A percentile compares a stretch with the other conserved stretches of the same genome.
Evolutionary conservation across 2,113 vertebrate genomes (phyloP).

Genomic region (Carlito syrichta): DNA sequence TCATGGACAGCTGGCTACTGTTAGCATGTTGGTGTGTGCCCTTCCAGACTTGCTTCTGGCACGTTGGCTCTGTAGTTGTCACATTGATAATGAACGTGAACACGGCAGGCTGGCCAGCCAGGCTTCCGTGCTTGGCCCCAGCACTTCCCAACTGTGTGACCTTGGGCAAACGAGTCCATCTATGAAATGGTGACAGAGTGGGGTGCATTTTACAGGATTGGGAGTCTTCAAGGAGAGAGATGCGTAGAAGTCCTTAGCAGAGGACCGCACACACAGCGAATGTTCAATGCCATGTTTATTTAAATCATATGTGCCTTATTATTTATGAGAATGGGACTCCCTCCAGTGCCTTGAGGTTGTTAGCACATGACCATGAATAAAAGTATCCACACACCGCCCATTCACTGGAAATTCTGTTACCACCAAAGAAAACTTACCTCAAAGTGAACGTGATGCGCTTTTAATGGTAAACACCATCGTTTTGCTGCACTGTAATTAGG

Average conservation of each 20-base stretch:
- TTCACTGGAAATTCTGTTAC: background rate
- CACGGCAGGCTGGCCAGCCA: background rate
- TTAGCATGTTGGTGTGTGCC: background rate
- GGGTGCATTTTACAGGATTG: background rate
- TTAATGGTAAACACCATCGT: slow-evolving; percentile 56
- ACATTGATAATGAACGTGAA: background rate
- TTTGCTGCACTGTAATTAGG: slow-evolving; percentile 52
- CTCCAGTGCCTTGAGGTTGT: background rate
- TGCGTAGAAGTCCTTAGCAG: background rate
- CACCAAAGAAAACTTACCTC: slow-evolving; percentile 12
- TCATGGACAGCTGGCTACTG: background rate
- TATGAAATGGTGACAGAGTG: background rate
- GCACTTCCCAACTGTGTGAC: slow-evolving; percentile 24
- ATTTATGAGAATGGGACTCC: background rate
- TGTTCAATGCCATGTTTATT: background rate
- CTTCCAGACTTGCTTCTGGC: background rate
- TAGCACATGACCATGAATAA: background rate
- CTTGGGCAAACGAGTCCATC: background rate
- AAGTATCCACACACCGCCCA: background rate
- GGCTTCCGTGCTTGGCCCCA: background rate
- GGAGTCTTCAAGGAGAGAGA: background rate
- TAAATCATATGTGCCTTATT: background rate
- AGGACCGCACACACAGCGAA: background rate
- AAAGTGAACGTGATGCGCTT: background rate
- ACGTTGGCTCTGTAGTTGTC: background rate